Evolutionary conservation across 2,888 invertebrate species (phyloP).

Genomic region (Emmelina monodactyla): DNA sequence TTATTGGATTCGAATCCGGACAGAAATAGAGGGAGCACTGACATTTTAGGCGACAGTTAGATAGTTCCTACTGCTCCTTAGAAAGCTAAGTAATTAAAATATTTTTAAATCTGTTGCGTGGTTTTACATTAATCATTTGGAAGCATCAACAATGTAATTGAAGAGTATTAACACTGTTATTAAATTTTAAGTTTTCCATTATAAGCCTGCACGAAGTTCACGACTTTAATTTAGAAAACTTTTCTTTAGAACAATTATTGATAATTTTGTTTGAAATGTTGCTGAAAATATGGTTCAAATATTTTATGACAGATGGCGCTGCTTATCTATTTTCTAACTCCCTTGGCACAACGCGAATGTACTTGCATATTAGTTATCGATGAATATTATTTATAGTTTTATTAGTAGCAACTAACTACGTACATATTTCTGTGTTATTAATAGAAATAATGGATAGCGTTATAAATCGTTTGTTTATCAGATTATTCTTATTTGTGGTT

Average conservation of each 20-base stretch:
- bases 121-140: too few species aligned
- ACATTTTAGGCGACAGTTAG: conserved; percentile 37
- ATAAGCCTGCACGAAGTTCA: too few species aligned
- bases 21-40: conserved; percentile 59
- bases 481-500: conserved; percentile 20
- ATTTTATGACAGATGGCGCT: neutral
- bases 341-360: neutral
- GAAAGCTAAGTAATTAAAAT: too few species aligned
- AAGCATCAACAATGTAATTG: too few species aligned
- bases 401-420: neutral
- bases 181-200: too few species aligned
- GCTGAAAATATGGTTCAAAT: too few species aligned
- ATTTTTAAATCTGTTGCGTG: too few species aligned
- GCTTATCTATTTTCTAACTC: neutral
- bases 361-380: neutral
- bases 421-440: neutral
- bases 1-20: conserved; percentile 45
- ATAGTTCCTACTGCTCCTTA: conserved; percentile 8
- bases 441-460: conserved; percentile 4
- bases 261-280: too few species aligned
- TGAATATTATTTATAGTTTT: conserved; percentile 1
- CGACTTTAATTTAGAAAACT: too few species aligned
- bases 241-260: too few species aligned
- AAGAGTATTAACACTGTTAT: too few species aligned
- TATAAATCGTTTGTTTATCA: conserved; percentile 25